Percentiles rank a stretch among this genome's conserved stretches.
phyloP scores from a whole-genome alignment of 2,797 vertebrate species.

The Taenioides sp. region DNA sequence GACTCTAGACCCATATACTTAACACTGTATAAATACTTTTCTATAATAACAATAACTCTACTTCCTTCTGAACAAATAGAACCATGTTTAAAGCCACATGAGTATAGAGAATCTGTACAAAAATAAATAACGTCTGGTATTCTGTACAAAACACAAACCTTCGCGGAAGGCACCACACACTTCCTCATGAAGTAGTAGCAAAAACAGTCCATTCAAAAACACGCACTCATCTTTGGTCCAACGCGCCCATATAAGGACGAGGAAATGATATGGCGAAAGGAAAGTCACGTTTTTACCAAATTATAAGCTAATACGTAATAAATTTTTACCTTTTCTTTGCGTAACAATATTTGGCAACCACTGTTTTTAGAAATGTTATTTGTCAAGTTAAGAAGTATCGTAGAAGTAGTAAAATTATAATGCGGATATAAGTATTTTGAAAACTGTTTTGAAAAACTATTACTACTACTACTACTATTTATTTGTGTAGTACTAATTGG shows the following conservation, averaged over 20 bases:
- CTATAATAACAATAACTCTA: slow-evolving; percentile 82
- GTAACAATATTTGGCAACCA: too few species aligned
- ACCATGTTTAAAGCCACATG: slow-evolving; percentile 86
- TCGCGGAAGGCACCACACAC: slow-evolving; percentile 91
- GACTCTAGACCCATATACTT: slow-evolving; percentile 83
- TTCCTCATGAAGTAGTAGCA: slow-evolving; percentile 97
- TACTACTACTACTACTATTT: too few species aligned
- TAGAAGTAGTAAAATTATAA: too few species aligned
- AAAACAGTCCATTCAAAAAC: slow-evolving; percentile 66
- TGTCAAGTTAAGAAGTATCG: too few species aligned
- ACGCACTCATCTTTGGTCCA: slow-evolving; percentile 68
- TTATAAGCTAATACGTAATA: slow-evolving; percentile 17
- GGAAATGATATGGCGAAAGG: slow-evolving; percentile 67
- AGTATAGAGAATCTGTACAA: slow-evolving; percentile 98
- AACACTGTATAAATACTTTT: slow-evolving; percentile 99
- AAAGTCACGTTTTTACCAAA: slow-evolving; percentile 3
- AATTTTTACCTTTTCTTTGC: too few species aligned
- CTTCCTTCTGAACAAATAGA: slow-evolving; percentile 87
- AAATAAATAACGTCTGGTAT: slow-evolving; percentile 99
- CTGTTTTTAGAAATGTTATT: too few species aligned
- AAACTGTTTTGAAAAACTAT: too few species aligned
- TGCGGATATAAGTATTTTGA: too few species aligned
- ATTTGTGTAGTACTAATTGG: too few species aligned
- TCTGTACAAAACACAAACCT: slow-evolving; percentile 90
- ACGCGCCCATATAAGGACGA: slow-evolving; percentile 26